Conservation (phyloP, 2,888 invertebrate genomes). For the Malthinus seriepunctatus region DNA sequence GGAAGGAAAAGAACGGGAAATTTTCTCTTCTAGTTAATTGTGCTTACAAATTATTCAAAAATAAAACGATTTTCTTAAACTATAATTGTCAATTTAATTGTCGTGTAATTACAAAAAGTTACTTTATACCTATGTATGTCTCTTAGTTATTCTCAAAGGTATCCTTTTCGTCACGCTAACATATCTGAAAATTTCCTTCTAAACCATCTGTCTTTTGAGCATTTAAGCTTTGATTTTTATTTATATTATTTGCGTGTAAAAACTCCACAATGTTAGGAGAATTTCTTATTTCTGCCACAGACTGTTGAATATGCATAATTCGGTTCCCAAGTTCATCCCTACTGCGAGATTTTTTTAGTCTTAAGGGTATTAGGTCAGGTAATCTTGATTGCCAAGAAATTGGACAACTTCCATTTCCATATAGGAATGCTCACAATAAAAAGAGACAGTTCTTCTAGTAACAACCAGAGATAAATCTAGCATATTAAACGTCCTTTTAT, state of each 20-base stretch:
- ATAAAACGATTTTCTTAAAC: conserved; percentile 8
- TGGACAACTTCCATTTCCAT: too few species aligned
- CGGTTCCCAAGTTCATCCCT: too few species aligned
- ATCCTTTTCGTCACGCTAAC: conserved; percentile 23
- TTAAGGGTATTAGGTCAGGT: too few species aligned
- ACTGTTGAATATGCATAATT: too few species aligned
- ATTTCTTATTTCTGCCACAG: too few species aligned
- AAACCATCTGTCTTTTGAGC: conserved; percentile 6
- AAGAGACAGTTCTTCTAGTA: too few species aligned
- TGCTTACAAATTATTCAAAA: conserved; percentile 23
- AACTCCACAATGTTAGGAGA: too few species aligned
- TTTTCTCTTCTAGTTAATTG: conserved; percentile 20
- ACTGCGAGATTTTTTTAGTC: too few species aligned
- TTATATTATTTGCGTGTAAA: neutral
- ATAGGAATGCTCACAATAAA: too few species aligned
- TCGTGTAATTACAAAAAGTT: conserved; percentile 36
- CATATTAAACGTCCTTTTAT: too few species aligned
- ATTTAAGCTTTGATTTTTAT: conserved; percentile 17
- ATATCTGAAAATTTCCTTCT: conserved; percentile 14
- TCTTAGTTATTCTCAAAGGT: conserved; percentile 29
- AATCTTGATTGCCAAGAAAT: too few species aligned
- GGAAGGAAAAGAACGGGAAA: conserved; percentile 15
- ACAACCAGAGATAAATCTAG: too few species aligned
- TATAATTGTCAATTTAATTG: conserved; percentile 34
- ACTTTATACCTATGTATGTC: conserved; percentile 29